Evolutionary conservation across 2,113 vertebrate species (phyloP).

Genomic region (Perca schrenkii): DNA sequence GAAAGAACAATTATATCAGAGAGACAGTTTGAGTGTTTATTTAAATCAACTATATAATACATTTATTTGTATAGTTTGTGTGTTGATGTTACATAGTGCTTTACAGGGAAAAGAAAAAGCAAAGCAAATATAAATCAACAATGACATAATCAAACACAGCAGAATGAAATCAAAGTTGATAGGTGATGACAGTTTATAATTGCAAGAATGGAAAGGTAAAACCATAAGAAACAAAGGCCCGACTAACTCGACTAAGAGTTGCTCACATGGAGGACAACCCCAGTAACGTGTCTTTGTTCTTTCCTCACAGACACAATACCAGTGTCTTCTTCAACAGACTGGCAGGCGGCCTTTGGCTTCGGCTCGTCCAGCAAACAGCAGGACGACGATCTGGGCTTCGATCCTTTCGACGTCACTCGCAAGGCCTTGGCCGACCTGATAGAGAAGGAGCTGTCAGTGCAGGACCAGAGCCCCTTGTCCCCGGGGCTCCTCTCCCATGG

Average conservation of each 20-base stretch:
- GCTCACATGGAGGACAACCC: background rate
- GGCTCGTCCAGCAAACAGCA: conserved; percentile 96
- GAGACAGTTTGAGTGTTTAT: background rate
- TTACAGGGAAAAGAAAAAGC: background rate
- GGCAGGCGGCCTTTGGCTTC: conserved; percentile 99
- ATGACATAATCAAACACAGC: background rate
- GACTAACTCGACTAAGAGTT: background rate
- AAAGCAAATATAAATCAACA: background rate
- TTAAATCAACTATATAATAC: background rate
- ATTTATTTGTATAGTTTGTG: background rate
- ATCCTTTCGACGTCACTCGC: conserved; percentile 99
- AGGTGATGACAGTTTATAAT: background rate
- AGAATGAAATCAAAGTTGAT: too few species aligned
- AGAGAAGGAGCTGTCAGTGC: conserved; percentile 98
- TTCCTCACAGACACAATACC: conserved; percentile 94
- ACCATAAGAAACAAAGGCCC: too few species aligned
- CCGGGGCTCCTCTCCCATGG: conserved; percentile 64
- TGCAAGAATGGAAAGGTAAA: background rate
- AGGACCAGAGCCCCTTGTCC: conserved; percentile 87
- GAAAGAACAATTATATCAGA: background rate
- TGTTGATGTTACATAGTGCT: background rate
- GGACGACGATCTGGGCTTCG: conserved; percentile 99
- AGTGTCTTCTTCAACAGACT: conserved; percentile 98
- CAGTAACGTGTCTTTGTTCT: conserved; percentile 23
- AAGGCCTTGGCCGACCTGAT: conserved; percentile 99